Conservation (phyloP, 2,888 invertebrate genomes). For the Plemyria rubiginata region DNA sequence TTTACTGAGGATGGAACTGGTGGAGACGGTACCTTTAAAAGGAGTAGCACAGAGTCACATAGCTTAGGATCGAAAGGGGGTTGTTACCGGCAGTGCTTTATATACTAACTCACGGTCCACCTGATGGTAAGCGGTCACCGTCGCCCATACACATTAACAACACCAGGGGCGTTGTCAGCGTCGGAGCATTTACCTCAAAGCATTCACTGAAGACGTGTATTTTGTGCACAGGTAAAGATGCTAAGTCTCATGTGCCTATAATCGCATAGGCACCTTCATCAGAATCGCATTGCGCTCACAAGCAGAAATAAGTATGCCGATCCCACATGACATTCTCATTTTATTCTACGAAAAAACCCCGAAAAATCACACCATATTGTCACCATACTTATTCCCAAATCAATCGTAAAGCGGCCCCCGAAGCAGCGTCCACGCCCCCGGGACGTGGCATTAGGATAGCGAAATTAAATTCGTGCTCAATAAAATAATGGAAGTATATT, state of each 20-base stretch:
- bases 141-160: too few relatives aligned
- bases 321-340: neutral
- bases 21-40: neutral
- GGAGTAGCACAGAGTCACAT: neutral
- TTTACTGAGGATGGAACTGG: neutral
- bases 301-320: neutral
- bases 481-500: constrained; percentile 72
- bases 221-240: too few relatives aligned
- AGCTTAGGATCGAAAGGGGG: too few relatives aligned
- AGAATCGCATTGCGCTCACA: too few relatives aligned
- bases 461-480: constrained; percentile 72
- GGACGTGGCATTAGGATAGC: constrained; percentile 61
- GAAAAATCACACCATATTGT: constrained; percentile 62
- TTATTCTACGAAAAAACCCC: constrained; percentile 23
- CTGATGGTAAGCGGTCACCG: too few relatives aligned
- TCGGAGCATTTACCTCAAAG: too few relatives aligned
- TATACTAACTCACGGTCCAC: too few relatives aligned
- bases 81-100: too few relatives aligned
- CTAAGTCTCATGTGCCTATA: too few relatives aligned
- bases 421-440: constrained; percentile 40
- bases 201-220: too few relatives aligned
- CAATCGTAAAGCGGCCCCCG: constrained; percentile 55
- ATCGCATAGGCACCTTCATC: too few relatives aligned
- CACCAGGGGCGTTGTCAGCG: too few relatives aligned
- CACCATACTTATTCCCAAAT: constrained; percentile 52